Evolutionary conservation across 2,113 vertebrate species (phyloP), one percentile per base, ranked within the genome.

Genomic region (Halcyon malimbica): DNA sequence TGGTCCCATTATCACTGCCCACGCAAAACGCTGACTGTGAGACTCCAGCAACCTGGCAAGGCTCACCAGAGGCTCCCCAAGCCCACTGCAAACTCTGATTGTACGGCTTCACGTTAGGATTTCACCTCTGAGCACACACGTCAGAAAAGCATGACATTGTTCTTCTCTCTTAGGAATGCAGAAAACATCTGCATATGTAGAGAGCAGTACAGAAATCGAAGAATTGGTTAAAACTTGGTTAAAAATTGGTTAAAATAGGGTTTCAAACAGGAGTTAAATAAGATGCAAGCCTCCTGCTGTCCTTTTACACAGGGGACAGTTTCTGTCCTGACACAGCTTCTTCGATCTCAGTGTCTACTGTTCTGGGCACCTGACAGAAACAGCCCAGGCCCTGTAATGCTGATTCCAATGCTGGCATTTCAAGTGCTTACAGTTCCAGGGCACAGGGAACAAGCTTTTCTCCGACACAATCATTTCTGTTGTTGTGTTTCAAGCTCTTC

Each of bases 11-110:
- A 80, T 62, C 69, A 57, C 16, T 46, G 50, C 56, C 37, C 60
- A 71, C 86, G n/a, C 20, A 71, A 90, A 96, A 95, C 20, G 42
- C n/a, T 84, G 77, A 82, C 89, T 92, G 65, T 26, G 35, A 79
- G 93, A 77, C 64, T 84, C 51, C 89, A 92, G 64, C 51, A 59
- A 71, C 21, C 41, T 71, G 70, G 59, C 62, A 77, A 57, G 48
- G 48, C 71, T 93, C 50, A 29, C 59, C 19, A 31, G n/a, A 79
- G 33, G 39, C 51, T 90, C 19, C 1, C 1, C 21, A 33, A 78
- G 33, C n/a, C 35, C 26, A 26, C n/a, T 35, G 16, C 46, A 79
- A 63, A 42, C 41, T 62, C 35, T 31, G 39, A 13, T 18, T 67
- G 26, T 16, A n/a, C 37, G 59, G 31, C 60, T 95, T 89, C 39